These are phyloP conservation scores for Tinea semifulvella DNA, from an alignment of 2,888 invertebrate species.

Conservation along the genomic window DNA sequence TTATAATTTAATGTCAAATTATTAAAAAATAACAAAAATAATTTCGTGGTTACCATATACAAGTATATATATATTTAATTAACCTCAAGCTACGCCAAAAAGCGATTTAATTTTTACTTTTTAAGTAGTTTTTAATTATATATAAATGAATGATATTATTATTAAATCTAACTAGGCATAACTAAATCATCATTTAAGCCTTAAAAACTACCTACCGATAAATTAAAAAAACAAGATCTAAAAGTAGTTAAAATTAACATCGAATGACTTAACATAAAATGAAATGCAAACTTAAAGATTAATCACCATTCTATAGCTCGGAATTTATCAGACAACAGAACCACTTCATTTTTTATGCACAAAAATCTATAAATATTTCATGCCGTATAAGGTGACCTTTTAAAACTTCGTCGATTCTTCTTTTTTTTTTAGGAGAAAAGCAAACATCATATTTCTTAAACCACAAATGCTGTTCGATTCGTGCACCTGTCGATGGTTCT, in stretches of 20 bases:
- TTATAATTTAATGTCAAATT: too few species aligned
- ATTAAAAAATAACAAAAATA: too few species aligned
- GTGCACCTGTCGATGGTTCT: constrained; percentile 11
- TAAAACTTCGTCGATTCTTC: not conserved
- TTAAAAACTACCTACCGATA: too few species aligned
- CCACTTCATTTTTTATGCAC: not conserved
- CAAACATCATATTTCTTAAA: constrained; percentile 8
- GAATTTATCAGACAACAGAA: not conserved
- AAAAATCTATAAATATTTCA: not conserved
- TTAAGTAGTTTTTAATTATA: too few species aligned
- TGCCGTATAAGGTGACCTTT: not conserved
- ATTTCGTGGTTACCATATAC: too few species aligned
- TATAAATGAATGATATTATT: too few species aligned
- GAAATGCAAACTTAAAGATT: constrained; percentile 3
- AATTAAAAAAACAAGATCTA: too few species aligned
- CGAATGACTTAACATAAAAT: not conserved
- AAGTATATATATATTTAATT: too few species aligned
- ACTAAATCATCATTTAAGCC: too few species aligned
- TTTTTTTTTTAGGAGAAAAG: constrained; percentile 2
- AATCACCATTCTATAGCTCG: not conserved
- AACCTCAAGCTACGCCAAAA: too few species aligned
- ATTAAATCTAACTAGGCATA: too few species aligned
- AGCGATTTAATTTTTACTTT: too few species aligned
- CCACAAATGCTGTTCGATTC: not conserved
- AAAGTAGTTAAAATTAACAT: not conserved